Conservation (phyloP, 2,888 invertebrate species). For the Thera obeliscata region DNA sequence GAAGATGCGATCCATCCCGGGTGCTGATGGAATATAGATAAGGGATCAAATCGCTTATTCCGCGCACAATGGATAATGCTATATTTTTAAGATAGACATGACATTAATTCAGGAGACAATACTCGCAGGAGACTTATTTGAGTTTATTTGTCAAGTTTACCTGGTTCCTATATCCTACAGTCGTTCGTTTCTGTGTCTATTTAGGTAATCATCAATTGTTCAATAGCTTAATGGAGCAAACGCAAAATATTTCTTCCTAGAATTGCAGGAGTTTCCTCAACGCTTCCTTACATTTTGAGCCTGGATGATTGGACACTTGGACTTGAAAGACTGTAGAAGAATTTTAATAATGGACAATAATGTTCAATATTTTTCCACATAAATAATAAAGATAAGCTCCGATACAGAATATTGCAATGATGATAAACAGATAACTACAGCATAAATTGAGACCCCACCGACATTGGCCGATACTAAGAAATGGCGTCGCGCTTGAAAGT, state of each 20-base stretch:
- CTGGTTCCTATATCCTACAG: no score
- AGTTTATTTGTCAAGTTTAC: no score
- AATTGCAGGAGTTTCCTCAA: no score
- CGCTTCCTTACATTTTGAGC: no score
- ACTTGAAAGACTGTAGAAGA: no score
- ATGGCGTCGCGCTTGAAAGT: conserved; percentile 47
- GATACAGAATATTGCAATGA: conserved; percentile 27
- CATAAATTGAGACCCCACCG: conserved; percentile 38
- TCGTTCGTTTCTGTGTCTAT: no score
- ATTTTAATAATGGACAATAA: not conserved
- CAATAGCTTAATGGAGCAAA: no score
- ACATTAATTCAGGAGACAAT: conserved; percentile 25
- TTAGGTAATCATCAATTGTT: no score
- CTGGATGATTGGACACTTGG: no score
- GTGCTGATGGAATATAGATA: conserved; percentile 27
- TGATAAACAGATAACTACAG: conserved; percentile 35
- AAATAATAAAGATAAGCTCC: conserved; percentile 14
- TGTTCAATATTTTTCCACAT: conserved; percentile 7
- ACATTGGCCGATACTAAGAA: conserved; percentile 15
- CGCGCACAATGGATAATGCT: conserved; percentile 23
- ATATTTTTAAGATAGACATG: conserved; percentile 25
- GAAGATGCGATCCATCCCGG: conserved; percentile 22
- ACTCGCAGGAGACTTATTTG: not conserved
- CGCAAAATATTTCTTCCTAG: no score
- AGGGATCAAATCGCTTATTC: conserved; percentile 27